Base-by-base conservation (phyloP, 2,888 invertebrate genomes). In the Drosophila melanosoma region DNA sequence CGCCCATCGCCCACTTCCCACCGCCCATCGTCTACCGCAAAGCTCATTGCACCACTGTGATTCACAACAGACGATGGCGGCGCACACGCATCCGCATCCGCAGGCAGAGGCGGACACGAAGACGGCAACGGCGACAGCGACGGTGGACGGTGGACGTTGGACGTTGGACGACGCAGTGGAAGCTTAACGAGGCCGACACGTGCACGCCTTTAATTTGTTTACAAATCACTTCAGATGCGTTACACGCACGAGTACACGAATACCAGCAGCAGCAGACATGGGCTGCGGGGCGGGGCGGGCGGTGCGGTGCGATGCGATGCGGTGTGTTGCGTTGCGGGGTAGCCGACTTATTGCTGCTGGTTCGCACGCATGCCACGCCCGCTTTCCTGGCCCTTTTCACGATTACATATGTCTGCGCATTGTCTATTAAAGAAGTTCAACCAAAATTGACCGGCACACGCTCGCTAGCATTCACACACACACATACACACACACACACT, bases 151-250 rank as follows among this genome's bases (percentile, higher is more conserved):
- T 29, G 6, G 29, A 29, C 26, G 4, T 0, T 26, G 26, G 51
- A 40, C 56, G 20, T 79, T 76, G 75, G 73, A 77, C 82, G 81
- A 76, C 83, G 82, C 77, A 84, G 90, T 86, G 90, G 84, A 91
- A 90, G 89, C 86, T 90, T 92, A 92, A 91, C 89, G 90, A 92
- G 90, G 81, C 82, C 88, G 92, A 90, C 92, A 93, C 92, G 92
- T 93, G 91, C 91, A 92, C 90, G 91, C 92, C 91, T 91, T 91
- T 92, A 92, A 92, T 93, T 92, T 92, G 93, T 93, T 92, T 93
- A 91, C 92, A 92, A 92, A 92, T 92, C 92, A 93, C 93, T 92
- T 93, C 91, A 93, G 90, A 92, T 92, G 91, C 85, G 90, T 88
- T 90, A 90, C 87, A 85, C 90, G 91, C 90, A 91, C 90, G 90